Conservation (phyloP, 2,888 invertebrate genomes). For the Hedychridium roseum region DNA sequence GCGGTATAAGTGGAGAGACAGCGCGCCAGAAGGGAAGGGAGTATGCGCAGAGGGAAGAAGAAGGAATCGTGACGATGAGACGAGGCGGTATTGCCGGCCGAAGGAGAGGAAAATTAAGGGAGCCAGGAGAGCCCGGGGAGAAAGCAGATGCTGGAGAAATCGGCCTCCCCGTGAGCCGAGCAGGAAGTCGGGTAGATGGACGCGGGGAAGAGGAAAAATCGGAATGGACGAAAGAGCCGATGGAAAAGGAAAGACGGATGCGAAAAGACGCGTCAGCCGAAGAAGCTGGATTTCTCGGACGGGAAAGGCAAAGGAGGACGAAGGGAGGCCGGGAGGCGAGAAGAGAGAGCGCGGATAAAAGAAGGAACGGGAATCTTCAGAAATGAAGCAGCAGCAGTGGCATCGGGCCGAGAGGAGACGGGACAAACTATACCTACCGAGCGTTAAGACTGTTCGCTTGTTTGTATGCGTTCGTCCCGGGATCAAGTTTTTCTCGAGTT, state of each 20-base stretch:
- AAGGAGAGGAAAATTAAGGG: constrained; percentile 16
- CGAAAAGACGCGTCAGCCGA: constrained; percentile 2
- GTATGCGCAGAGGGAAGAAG: constrained; percentile 11
- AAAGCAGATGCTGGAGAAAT: too few relatives aligned
- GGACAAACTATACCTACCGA: constrained; percentile 31
- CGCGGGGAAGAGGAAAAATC: constrained; percentile 19
- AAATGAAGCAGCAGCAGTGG: constrained; percentile 10
- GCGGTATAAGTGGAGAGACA: constrained; percentile 13
- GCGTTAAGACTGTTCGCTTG: constrained; percentile 20
- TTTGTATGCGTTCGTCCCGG: constrained; percentile 52
- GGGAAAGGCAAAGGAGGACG: neutral
- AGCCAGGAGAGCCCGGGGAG: too few relatives aligned
- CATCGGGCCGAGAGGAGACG: constrained; percentile 7
- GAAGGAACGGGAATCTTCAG: constrained; percentile 4
- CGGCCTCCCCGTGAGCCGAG: too few relatives aligned
- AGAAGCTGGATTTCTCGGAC: constrained; percentile 16
- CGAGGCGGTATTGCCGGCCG: too few relatives aligned
- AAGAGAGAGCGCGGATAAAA: constrained; percentile 1
- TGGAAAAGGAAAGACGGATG: constrained; percentile 24
- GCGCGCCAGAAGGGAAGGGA: constrained; percentile 15
- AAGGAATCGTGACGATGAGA: constrained; percentile 9
- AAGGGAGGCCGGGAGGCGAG: constrained; percentile 15
- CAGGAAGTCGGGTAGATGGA: too few relatives aligned
- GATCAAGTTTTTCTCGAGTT: constrained; percentile 62
- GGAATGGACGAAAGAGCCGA: constrained; percentile 25